Percentiles rank a stretch among this genome's conserved stretches.
phyloP scores from a whole-genome alignment of 2,797 vertebrate genomes.

The Chromobotia macracanthus region DNA sequence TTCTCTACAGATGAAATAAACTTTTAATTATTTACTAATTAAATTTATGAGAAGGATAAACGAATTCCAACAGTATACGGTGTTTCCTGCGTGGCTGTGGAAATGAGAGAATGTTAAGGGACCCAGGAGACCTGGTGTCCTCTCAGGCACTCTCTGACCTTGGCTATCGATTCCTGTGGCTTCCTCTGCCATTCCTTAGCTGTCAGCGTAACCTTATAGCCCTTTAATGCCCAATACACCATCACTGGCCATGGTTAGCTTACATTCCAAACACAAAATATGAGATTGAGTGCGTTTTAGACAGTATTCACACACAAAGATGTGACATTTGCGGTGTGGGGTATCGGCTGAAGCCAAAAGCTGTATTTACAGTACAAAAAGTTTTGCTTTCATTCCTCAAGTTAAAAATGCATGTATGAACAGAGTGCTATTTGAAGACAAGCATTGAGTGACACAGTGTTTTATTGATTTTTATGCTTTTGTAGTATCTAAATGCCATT shows the following conservation, averaged over 20 bases:
- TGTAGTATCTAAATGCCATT: conserved; percentile 35
- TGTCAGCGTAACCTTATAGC: conserved; percentile 51
- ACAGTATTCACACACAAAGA: conserved; percentile 20
- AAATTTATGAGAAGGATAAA: conserved; percentile 19
- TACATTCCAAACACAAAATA: conserved; percentile 20
- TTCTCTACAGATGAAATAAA: conserved; percentile 23
- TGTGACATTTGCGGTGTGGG: conserved; percentile 14
- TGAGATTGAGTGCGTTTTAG: conserved; percentile 10
- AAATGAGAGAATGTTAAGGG: conserved; percentile 33
- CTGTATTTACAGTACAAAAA: conserved; percentile 2
- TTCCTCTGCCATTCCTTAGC: conserved; percentile 28
- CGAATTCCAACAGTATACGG: not conserved
- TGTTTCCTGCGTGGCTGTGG: not conserved
- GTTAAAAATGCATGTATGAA: conserved; percentile 1
- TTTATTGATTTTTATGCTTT: conserved; percentile 34
- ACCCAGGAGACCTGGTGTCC: conserved; percentile 35
- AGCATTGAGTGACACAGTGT: not conserved
- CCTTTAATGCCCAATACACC: conserved; percentile 20
- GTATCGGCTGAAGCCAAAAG: not conserved
- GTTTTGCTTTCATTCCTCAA: not conserved
- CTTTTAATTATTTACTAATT: conserved; percentile 30
- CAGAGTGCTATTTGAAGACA: conserved; percentile 2
- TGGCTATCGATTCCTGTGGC: conserved; percentile 34
- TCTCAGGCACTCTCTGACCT: conserved; percentile 46
- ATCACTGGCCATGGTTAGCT: conserved; percentile 15